Evolutionary conservation across 2,113 vertebrate species (phyloP).

Genomic region (Dascyllus trimaculatus): DNA sequence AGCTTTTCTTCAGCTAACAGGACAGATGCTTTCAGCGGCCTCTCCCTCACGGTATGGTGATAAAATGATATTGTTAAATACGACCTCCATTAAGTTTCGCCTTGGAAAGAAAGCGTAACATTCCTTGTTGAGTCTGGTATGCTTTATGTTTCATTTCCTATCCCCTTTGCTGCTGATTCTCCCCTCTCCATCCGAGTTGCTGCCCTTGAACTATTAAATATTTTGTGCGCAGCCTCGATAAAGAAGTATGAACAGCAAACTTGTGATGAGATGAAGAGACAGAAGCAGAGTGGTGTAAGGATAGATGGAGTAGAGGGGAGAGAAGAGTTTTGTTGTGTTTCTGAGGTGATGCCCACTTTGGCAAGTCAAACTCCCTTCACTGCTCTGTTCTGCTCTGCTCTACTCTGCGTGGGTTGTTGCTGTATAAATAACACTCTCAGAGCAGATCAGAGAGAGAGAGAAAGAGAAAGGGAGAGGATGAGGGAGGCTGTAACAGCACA

Average conservation of each 20-base stretch:
- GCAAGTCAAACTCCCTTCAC: constrained; percentile 78
- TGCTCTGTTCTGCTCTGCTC: constrained; percentile 71
- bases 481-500: constrained; percentile 43
- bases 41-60: not conserved
- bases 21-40: constrained; percentile 26
- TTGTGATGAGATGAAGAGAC: constrained; percentile 44
- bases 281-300: constrained; percentile 38
- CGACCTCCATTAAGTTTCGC: not conserved
- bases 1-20: not conserved
- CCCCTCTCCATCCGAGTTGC: constrained; percentile 21
- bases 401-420: constrained; percentile 79
- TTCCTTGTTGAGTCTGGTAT: not conserved
- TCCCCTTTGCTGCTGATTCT: constrained; percentile 6
- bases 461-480: constrained; percentile 48
- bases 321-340: constrained; percentile 69
- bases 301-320: constrained; percentile 46
- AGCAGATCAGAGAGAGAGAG: constrained; percentile 74
- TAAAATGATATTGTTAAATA: constrained; percentile 2
- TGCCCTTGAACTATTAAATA: constrained; percentile 52
- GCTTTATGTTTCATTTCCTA: constrained; percentile 25
- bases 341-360: constrained; percentile 81
- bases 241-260: constrained; percentile 26
- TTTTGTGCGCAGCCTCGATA: constrained; percentile 33
- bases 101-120: not conserved
- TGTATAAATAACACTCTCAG: constrained; percentile 84